Percentiles rank a stretch among this genome's conserved stretches.
These are phyloP conservation scores for Choristoneura rosaceana DNA, from an alignment of 2,888 invertebrate species.

Conservation along the genomic window DNA sequence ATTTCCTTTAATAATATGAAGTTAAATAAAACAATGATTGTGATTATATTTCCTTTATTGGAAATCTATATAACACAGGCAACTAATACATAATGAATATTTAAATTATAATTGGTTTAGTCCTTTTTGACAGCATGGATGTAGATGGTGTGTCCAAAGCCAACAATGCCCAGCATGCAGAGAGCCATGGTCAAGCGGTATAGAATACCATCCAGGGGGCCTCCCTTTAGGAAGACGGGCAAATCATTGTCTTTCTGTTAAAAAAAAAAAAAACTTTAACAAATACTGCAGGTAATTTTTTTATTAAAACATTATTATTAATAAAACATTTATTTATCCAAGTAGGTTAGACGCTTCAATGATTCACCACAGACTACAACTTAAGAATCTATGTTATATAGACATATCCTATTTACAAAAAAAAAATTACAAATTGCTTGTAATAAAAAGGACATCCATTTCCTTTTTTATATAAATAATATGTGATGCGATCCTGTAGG, in stretches of 20 bases:
- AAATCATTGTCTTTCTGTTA: conserved; percentile 85
- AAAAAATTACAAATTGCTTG: too few relatives aligned
- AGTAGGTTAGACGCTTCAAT: too few relatives aligned
- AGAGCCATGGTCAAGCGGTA: conserved; percentile 75
- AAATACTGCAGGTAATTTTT: neutral
- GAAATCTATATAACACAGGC: conserved; percentile 57
- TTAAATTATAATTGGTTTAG: conserved; percentile 53
- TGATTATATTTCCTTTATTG: conserved; percentile 57
- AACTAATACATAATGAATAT: conserved; percentile 65
- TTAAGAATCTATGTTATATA: too few relatives aligned
- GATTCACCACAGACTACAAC: too few relatives aligned
- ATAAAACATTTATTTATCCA: too few relatives aligned
- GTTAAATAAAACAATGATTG: conserved; percentile 27
- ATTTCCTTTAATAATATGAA: neutral
- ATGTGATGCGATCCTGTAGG: too few relatives aligned
- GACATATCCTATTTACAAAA: too few relatives aligned
- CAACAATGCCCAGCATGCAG: conserved; percentile 68
- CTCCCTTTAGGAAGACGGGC: conserved; percentile 86
- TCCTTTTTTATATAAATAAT: too few relatives aligned
- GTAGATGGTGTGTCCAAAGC: conserved; percentile 73
- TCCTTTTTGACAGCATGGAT: conserved; percentile 70
- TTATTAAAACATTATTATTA: too few relatives aligned
- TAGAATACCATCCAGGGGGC: conserved; percentile 80
- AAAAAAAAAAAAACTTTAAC: neutral
- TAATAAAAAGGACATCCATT: too few relatives aligned